phyloP scores from a whole-genome alignment of 2,888 invertebrate genomes.

The Macrosiphum euphorbiae region DNA sequence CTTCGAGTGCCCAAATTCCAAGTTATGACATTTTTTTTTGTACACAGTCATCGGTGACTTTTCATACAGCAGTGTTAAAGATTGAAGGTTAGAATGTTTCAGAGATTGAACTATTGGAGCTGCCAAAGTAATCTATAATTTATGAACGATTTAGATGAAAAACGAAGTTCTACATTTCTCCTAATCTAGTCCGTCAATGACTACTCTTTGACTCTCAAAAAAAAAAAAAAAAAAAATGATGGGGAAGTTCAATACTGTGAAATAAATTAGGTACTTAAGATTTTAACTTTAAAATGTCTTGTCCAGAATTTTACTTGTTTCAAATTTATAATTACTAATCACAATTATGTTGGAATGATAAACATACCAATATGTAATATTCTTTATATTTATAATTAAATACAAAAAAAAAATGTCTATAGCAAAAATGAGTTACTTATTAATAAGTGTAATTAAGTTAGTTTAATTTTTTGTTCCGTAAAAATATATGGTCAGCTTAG shows the following conservation, averaged over 20 bases:
- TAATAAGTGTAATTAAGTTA: neutral
- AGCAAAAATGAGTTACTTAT: neutral
- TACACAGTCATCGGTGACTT: neutral
- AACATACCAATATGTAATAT: too few species aligned
- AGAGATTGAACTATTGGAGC: neutral
- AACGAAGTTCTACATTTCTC: slow-evolving; percentile 13
- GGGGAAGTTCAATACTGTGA: too few species aligned
- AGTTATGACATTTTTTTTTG: slow-evolving; percentile 60
- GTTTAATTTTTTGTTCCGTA: neutral
- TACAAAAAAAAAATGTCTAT: too few species aligned
- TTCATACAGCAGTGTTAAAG: slow-evolving; percentile 8
- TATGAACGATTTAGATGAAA: slow-evolving; percentile 19
- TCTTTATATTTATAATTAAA: too few species aligned
- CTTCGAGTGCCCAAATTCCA: slow-evolving; percentile 67
- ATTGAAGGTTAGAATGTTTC: slow-evolving; percentile 19
- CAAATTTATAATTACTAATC: too few species aligned
- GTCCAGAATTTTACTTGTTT: too few species aligned
- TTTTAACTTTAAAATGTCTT: too few species aligned
- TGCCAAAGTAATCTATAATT: neutral
- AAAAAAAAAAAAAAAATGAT: too few species aligned
- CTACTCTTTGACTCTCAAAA: neutral
- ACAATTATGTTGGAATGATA: too few species aligned
- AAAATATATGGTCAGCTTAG: neutral
- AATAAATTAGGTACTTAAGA: too few species aligned
- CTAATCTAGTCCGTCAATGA: neutral